Conservation (phyloP, 1,140 invertebrate species). For the Telenomus remus region DNA sequence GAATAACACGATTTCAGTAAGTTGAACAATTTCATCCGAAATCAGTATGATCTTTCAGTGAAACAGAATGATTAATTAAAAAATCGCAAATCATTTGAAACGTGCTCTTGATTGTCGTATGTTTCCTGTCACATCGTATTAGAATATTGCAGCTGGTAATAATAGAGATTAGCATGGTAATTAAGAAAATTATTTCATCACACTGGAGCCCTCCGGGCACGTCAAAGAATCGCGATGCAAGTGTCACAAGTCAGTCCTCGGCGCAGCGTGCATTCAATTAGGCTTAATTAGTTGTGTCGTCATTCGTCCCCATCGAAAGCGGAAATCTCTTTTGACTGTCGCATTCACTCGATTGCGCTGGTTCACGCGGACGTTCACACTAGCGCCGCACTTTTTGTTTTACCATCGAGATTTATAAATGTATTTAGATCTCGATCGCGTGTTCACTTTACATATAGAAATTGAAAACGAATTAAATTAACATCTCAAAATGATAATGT, state of each 20-base stretch:
- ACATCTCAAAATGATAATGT: conserved; percentile 20
- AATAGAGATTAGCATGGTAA: conserved; percentile 69
- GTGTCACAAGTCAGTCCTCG: conserved; percentile 46
- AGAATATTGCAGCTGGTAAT: conserved; percentile 66
- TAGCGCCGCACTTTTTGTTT: neutral
- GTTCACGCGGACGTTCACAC: conserved; percentile 8
- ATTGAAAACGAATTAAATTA: conserved; percentile 18
- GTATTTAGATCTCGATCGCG: conserved; percentile 6
- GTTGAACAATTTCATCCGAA: too few species aligned
- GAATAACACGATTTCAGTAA: too few species aligned
- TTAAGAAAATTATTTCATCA: conserved; percentile 67
- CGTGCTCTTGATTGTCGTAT: conserved; percentile 41
- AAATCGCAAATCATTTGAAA: conserved; percentile 7
- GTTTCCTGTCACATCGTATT: conserved; percentile 71
- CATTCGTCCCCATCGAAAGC: conserved; percentile 61
- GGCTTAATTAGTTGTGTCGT: conserved; percentile 66
- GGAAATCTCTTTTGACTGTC: conserved; percentile 57
- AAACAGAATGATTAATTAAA: conserved; percentile 1
- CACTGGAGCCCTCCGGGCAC: conserved; percentile 44
- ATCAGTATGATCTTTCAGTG: too few species aligned
- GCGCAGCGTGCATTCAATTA: conserved; percentile 69
- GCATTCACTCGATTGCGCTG: conserved; percentile 27
- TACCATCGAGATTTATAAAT: conserved; percentile 5
- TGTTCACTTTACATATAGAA: conserved; percentile 2
- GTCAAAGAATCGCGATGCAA: conserved; percentile 48